These are phyloP conservation scores for Brachyalestes nurse DNA, from an alignment of 2,797 vertebrate species.

Conservation along the genomic window DNA sequence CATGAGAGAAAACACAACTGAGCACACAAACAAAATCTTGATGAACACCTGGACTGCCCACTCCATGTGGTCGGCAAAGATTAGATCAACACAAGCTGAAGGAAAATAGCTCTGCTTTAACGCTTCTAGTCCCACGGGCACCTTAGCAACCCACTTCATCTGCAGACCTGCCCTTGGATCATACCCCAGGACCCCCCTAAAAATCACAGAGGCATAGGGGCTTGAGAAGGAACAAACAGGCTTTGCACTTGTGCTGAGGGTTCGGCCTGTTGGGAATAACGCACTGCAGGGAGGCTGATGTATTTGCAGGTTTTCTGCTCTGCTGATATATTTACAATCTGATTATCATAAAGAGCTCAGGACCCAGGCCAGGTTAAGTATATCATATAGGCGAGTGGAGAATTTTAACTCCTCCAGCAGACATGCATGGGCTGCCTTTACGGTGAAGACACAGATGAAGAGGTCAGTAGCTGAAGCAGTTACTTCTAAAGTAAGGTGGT, in stretches of 20 bases:
- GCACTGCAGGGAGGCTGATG: not conserved
- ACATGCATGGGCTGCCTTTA: not conserved
- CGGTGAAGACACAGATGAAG: conserved; percentile 6
- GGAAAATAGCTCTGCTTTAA: conserved; percentile 17
- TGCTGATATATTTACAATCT: conserved; percentile 34
- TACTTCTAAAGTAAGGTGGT: no score
- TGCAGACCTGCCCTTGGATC: not conserved
- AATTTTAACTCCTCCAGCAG: not conserved
- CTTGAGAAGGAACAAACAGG: conserved; percentile 1
- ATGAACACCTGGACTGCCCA: not conserved
- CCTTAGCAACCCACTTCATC: conserved; percentile 5
- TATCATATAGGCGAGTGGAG: not conserved
- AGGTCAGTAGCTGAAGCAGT: not conserved
- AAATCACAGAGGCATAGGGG: not conserved
- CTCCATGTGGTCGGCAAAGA: conserved; percentile 9
- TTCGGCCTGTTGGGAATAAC: not conserved
- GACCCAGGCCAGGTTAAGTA: conserved; percentile 9
- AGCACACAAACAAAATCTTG: not conserved
- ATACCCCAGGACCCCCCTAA: not conserved
- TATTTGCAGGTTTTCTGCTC: conserved; percentile 18
- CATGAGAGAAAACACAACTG: not conserved
- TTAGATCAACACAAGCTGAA: conserved; percentile 26
- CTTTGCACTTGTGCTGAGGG: not conserved
- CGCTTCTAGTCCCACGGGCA: not conserved
- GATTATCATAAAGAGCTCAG: conserved; percentile 13